Evolutionary conservation across 2,113 vertebrate genomes (phyloP).

Genomic region (Gnathonemus echidnorhynchus): DNA sequence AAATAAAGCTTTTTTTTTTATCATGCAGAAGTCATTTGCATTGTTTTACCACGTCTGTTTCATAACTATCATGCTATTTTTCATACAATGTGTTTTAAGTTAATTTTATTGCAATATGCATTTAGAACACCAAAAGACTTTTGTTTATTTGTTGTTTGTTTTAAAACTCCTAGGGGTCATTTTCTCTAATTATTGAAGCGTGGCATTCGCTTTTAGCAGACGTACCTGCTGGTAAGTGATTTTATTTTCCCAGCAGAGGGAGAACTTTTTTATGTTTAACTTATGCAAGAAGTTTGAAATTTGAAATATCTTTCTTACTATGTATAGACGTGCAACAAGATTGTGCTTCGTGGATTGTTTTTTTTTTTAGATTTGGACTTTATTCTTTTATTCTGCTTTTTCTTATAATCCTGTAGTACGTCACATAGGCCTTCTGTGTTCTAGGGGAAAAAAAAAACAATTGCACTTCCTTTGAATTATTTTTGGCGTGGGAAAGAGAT

Average conservation of each 20-base stretch:
- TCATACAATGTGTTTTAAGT: not conserved
- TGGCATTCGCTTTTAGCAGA: constrained; percentile 78
- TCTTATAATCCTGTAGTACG: constrained; percentile 60
- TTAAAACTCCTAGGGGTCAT: constrained; percentile 74
- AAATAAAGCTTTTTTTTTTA: not conserved
- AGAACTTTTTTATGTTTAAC: constrained; percentile 41
- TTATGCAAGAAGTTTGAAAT: not conserved
- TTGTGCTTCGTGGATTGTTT: not conserved
- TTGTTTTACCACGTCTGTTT: not conserved
- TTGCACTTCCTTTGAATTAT: constrained; percentile 99
- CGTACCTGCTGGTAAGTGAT: constrained; percentile 79
- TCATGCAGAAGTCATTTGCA: not conserved
- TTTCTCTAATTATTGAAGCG: constrained; percentile 93
- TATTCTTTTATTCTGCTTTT: constrained; percentile 19
- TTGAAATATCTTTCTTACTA: not conserved
- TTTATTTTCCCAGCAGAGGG: constrained; percentile 67
- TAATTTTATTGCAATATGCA: not conserved
- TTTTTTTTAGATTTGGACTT: not conserved
- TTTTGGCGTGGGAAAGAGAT: constrained; percentile 99
- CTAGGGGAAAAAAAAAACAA: constrained; percentile 70
- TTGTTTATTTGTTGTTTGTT: constrained; percentile 4
- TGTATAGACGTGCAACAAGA: not conserved
- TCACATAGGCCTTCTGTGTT: not conserved
- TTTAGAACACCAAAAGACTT: not conserved
- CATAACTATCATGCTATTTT: not conserved